Conservation (phyloP, 1,140 invertebrate species). For the Zelostemma sp. region DNA sequence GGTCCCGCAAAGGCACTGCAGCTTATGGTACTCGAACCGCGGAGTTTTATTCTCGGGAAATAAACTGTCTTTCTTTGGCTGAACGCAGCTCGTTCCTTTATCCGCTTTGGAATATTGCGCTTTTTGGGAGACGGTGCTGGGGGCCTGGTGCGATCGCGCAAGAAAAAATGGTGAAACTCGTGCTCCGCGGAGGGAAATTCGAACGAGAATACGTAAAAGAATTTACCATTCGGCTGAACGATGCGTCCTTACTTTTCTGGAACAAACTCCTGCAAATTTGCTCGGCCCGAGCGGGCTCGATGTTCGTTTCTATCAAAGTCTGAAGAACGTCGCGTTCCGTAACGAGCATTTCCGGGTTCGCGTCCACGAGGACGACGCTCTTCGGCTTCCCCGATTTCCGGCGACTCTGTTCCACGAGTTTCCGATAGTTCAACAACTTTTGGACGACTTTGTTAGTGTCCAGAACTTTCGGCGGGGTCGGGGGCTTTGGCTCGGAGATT, state of each 20-base stretch:
- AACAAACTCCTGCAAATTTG: conserved; percentile 56
- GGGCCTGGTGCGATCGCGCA: too few relatives aligned
- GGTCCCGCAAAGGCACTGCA: too few relatives aligned
- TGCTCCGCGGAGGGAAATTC: too few relatives aligned
- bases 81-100: not conserved
- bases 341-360: conserved; percentile 59
- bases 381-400: conserved; percentile 21
- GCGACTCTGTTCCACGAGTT: conserved; percentile 25
- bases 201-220: not conserved
- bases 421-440: conserved; percentile 48
- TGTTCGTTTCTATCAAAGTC: conserved; percentile 59
- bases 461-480: conserved; percentile 57
- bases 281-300: conserved; percentile 56
- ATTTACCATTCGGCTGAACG: conserved; percentile 44
- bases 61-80: not conserved
- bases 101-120: not conserved
- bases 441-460: conserved; percentile 57
- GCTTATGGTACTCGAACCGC: too few relatives aligned
- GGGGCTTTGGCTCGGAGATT: conserved; percentile 45
- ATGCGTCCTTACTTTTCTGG: conserved; percentile 53
- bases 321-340: conserved; percentile 58
- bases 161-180: too few relatives aligned
- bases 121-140: too few relatives aligned
- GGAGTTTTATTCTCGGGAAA: not conserved
- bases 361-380: conserved; percentile 54